Evolutionary conservation across 2,797 vertebrate genomes (phyloP), one percentile per base, ranked within the genome.

Genomic region (Galagoides demidoff): DNA sequence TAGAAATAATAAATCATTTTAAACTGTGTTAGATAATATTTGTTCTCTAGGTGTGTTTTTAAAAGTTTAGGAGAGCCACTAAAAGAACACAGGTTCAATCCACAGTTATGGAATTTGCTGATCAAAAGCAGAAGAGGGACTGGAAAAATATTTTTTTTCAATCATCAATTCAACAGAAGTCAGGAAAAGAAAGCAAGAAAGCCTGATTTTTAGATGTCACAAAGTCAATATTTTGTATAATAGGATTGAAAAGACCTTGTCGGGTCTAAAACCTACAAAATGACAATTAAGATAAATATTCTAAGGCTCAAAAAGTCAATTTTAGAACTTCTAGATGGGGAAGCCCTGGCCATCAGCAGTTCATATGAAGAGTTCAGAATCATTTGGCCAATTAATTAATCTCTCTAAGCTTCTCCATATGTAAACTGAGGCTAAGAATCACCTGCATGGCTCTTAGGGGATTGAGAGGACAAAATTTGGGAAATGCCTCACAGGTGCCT

Each of bases 381-480:
- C 23, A 39, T 63, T 34, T 49, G 76, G 2, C 82, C n/a, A 29
- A 5, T 8, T 17, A 37, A 16, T 14, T 14, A 3, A 20, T 8
- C 23, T 43, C 68, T 68, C 84, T 19, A 23, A 59, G 61, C 2
- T n/a, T n/a, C 61, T 59, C 78, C 7, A 29, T 11, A 37, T 23
- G 17, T 34, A 63, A 52, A 73, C 78, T 5, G 71, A 61, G 39
- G 57, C 39, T 3, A 17, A 13, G 23, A 12, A 43, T 17, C 31
- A 29, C 55, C 5, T 31, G 11, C 1, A 0, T 0, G 7, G 19
- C 25, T 86, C 79, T 64, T 39, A 23, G 2, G 27, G 64, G 25
- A 9, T 0, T 2, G 45, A 14, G 4, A 17, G 31, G 55, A 31
- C 55, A 45, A 31, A 76, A 23, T 19, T 68, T 1, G 13, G 64